These are phyloP conservation scores for Athalia cordata DNA, from an alignment of 2,888 invertebrate genomes.

Conservation along the genomic window DNA sequence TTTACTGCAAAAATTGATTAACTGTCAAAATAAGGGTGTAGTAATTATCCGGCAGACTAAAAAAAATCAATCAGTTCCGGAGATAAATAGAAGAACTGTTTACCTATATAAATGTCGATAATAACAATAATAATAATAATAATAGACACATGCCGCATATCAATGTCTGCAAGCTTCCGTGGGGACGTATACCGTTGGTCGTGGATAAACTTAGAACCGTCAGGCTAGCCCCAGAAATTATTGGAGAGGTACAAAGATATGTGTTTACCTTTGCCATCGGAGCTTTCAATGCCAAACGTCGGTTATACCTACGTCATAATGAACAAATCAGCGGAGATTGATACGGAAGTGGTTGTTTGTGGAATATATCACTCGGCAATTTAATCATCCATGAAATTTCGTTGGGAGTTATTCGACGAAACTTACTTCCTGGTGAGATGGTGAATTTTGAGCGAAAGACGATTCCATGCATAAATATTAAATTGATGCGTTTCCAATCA, in stretches of 20 bases:
- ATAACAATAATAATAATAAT: constrained; percentile 9
- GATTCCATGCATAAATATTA: too few species aligned
- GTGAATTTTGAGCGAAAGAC: too few species aligned
- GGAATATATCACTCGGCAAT: constrained; percentile 23
- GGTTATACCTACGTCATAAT: not conserved
- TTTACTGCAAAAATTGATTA: not conserved
- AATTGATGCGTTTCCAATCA: too few species aligned
- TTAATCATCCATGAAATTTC: constrained; percentile 56
- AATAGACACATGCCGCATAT: not conserved
- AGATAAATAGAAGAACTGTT: constrained; percentile 16
- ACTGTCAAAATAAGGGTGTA: not conserved
- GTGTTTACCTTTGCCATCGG: constrained; percentile 39
- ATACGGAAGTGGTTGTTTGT: constrained; percentile 2
- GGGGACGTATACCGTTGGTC: not conserved
- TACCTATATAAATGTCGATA: constrained; percentile 8
- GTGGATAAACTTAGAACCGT: constrained; percentile 42
- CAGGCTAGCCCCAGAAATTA: constrained; percentile 12
- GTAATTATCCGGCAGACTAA: not conserved
- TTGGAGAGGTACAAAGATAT: constrained; percentile 44
- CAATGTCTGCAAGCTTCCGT: constrained; percentile 15
- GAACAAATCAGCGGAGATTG: constrained; percentile 26
- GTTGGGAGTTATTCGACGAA: too few species aligned
- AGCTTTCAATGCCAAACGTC: constrained; percentile 33
- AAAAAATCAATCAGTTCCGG: not conserved
- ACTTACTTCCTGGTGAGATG: too few species aligned